These are phyloP conservation scores for Rutilus rutilus DNA, from an alignment of 2,113 vertebrate species.

Conservation along the genomic window DNA sequence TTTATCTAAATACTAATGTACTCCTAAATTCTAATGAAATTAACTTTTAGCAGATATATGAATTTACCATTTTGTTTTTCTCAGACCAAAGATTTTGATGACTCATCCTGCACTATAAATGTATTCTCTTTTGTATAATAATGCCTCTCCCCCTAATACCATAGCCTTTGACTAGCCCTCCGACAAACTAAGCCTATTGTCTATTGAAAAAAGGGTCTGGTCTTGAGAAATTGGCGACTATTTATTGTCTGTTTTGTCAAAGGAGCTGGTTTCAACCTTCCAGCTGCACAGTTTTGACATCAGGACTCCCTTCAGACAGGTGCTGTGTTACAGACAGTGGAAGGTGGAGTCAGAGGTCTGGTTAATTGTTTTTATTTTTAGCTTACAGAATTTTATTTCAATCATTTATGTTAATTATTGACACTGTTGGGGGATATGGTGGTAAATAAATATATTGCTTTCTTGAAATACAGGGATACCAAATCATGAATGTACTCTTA, in stretches of 20 bases:
- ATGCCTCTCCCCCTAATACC: neutral
- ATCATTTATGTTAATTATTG: neutral
- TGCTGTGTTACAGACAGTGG: constrained; percentile 73
- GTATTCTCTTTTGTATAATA: neutral
- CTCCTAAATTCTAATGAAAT: neutral
- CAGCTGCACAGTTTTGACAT: constrained; percentile 75
- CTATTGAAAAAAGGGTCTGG: neutral
- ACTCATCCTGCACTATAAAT: neutral
- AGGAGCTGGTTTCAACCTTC: constrained; percentile 71
- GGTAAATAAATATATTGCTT: neutral
- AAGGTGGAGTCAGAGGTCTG: constrained; percentile 72
- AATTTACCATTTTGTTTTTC: neutral
- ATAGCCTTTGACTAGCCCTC: no score
- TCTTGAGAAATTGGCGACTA: neutral
- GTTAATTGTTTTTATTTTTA: neutral
- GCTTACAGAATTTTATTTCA: neutral
- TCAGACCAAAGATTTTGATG: neutral
- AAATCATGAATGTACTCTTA: constrained; percentile 74
- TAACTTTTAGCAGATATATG: neutral
- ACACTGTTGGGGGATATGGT: neutral
- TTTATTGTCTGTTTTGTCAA: constrained; percentile 22
- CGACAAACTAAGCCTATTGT: neutral
- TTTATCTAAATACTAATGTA: neutral
- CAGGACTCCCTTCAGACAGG: constrained; percentile 72
- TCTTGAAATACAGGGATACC: constrained; percentile 68